Evolutionary conservation across 2,888 invertebrate genomes (phyloP), one percentile per base, ranked within the genome.

Genomic region (Platycnemis pennipes): DNA sequence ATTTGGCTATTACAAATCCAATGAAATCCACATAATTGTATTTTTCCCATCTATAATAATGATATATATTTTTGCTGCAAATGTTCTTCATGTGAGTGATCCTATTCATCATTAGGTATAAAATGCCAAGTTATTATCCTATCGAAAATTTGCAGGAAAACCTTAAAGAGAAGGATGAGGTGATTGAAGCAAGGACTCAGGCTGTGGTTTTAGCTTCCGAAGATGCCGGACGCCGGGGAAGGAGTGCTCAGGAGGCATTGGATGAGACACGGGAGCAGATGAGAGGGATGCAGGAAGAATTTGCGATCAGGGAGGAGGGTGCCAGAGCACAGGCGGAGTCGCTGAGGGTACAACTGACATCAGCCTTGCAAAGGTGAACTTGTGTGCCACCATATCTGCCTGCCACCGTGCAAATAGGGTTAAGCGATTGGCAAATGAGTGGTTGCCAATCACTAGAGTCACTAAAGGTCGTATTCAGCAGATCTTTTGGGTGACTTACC

Each of bases 241-340:
- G 98, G 97, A 97, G 97, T 95, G 97, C 98, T 19, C 96, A 98
- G 95, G 97, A 98, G 95, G 97, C 98, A 95, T 97, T 98, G 94
- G 98, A 98, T 96, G 98, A 98, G 95, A 98, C 98, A 37, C 98
- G 98, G 96, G 98, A 98, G 95, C 98, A 98, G 96, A 98, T 98
- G 98, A 97, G 97, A 95, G 97, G 97, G 95, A 98, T 98, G 98
- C 98, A 98, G 96, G 97, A 98, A 95, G 98, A 98, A 96, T 98
- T 98, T 96, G 97, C 98, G 49, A 97, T 97, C 26, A 97, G 98
- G 96, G 98, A 98, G 96, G 96, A 97, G 89, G 97, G 98, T 95
- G 97, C 98, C 97, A 98, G 98, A 96, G 97, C 97, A 94, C 98
- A 98, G 96, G 98, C 97, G 95, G 96, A 97, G 77, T 97, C 96